Evolutionary conservation across 2,888 invertebrate species (phyloP).

Genomic region (Eucera pruinosa): DNA sequence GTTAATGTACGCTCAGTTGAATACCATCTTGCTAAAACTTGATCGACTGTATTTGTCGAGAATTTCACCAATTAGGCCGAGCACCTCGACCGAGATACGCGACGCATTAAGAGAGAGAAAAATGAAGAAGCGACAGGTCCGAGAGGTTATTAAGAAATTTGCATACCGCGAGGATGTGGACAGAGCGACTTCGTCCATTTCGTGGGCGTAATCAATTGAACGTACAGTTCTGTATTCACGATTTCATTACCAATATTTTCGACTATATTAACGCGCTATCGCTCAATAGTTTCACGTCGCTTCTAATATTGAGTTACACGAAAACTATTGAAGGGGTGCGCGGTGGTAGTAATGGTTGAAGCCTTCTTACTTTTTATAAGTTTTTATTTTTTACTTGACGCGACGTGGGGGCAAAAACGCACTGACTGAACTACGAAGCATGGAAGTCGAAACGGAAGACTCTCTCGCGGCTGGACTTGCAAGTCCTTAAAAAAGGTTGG

Average conservation of each 20-base stretch:
- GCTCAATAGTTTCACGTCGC: too few relatives aligned
- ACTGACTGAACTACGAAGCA: too few relatives aligned
- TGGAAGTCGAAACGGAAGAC: too few relatives aligned
- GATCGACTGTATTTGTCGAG: conserved; percentile 21
- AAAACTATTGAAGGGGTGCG: too few relatives aligned
- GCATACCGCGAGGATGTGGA: conserved; percentile 14
- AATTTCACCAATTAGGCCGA: conserved; percentile 52
- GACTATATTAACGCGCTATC: too few relatives aligned
- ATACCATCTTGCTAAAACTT: conserved; percentile 1
- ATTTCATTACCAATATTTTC: neutral
- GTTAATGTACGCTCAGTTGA: neutral
- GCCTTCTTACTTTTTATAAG: too few relatives aligned
- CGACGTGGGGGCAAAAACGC: too few relatives aligned
- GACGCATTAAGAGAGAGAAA: conserved; percentile 13
- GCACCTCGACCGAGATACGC: conserved; percentile 22
- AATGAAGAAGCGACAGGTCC: conserved; percentile 14
- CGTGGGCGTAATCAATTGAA: conserved; percentile 17
- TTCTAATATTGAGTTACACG: too few relatives aligned
- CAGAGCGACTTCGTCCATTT: neutral
- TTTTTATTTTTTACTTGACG: too few relatives aligned
- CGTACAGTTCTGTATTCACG: neutral
- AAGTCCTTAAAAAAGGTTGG: too few relatives aligned
- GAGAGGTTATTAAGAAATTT: conserved; percentile 44
- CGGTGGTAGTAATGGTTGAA: too few relatives aligned
- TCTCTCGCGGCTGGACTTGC: too few relatives aligned